Conservation (phyloP, 2,113 vertebrate species). For the Grammatotria lemairii region DNA sequence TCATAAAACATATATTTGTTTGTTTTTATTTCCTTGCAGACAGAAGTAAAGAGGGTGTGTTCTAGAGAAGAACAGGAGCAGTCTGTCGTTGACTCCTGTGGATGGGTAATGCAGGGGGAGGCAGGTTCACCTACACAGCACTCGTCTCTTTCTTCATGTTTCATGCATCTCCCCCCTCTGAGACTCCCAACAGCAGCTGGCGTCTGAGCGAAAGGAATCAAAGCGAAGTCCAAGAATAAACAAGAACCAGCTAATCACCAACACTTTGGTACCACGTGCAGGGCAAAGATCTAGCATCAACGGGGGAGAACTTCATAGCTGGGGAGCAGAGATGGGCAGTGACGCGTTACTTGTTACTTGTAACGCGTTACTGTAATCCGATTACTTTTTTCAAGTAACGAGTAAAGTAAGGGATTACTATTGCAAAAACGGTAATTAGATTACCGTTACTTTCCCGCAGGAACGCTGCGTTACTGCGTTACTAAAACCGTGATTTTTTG, state of each 20-base stretch:
- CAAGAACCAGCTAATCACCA: not conserved
- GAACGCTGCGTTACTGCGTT: no score
- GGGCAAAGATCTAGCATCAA: not conserved
- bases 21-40: not conserved
- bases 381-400: no score
- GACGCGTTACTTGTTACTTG: no score
- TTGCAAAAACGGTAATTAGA: no score
- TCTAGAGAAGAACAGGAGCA: not conserved
- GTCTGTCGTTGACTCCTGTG: not conserved
- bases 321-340: not conserved
- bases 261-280: not conserved
- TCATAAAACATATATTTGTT: not conserved
- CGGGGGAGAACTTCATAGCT: not conserved
- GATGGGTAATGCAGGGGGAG: accelerated
- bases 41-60: accelerated
- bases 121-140: not conserved
- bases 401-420: no score
- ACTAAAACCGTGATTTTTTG: no score
- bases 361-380: no score
- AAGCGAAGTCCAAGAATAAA: accelerated
- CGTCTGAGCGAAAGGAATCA: not conserved
- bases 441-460: no score
- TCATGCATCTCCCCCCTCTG: not conserved
- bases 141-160: not conserved
- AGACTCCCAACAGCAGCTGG: not conserved